Percentiles rank a stretch among this genome's conserved stretches.
phyloP scores from a whole-genome alignment of 2,797 vertebrate genomes.

The Epinephelus awoara region DNA sequence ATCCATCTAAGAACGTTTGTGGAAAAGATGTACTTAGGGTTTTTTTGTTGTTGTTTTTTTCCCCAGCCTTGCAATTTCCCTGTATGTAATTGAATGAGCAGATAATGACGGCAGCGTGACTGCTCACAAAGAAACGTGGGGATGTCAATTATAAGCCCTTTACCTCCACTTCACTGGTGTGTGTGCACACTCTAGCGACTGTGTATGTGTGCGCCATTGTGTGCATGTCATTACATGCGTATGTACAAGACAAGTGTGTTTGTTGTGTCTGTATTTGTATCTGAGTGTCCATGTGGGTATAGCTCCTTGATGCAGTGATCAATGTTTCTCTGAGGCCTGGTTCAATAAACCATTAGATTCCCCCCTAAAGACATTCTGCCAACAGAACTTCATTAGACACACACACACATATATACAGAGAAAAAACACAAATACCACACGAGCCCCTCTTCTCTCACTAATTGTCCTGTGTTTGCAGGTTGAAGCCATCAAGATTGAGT shows the following conservation, averaged over 20 bases:
- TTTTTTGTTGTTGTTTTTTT: background rate
- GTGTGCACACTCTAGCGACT: background rate
- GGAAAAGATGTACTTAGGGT: slow-evolving; percentile 34
- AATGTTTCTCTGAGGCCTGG: slow-evolving; percentile 72
- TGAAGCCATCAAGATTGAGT: slow-evolving; percentile 18
- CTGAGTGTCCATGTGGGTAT: slow-evolving; percentile 37
- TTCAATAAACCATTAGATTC: slow-evolving; percentile 80
- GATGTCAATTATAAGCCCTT: slow-evolving; percentile 68
- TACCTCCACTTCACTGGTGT: slow-evolving; percentile 50
- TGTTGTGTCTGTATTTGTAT: slow-evolving; percentile 26
- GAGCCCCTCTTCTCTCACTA: slow-evolving; percentile 34
- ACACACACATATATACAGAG: slow-evolving; percentile 42
- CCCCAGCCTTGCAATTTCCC: slow-evolving; percentile 43
- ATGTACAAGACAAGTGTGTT: slow-evolving; percentile 19
- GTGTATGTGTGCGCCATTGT: slow-evolving; percentile 1
- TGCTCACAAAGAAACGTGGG: slow-evolving; percentile 57
- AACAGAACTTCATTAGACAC: slow-evolving; percentile 76
- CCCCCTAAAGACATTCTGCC: slow-evolving; percentile 74
- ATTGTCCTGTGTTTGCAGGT: slow-evolving; percentile 56
- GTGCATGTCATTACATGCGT: background rate
- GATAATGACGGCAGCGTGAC: slow-evolving; percentile 51
- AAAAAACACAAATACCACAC: slow-evolving; percentile 41
- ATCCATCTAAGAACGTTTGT: slow-evolving; percentile 31
- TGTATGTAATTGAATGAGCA: slow-evolving; percentile 65
- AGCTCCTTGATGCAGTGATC: slow-evolving; percentile 76